Conservation (phyloP, 2,888 invertebrate species). For the Athalia cordata region DNA sequence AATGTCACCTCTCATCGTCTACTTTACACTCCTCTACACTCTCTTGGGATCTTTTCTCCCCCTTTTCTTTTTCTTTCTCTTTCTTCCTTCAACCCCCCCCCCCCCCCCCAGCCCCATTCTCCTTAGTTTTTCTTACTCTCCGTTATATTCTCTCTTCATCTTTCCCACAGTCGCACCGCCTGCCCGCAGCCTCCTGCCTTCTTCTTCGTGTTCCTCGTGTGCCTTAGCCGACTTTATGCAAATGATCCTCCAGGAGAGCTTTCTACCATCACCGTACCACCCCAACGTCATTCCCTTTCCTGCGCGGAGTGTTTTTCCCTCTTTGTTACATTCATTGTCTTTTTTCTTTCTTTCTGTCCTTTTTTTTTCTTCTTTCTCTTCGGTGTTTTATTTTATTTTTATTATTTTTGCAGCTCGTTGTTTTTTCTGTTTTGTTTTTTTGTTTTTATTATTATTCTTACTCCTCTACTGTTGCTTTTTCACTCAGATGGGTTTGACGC, state of each 20-base stretch:
- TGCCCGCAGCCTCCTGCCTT: background rate
- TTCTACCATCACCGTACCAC: constrained; percentile 17
- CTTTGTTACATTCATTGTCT: constrained; percentile 28
- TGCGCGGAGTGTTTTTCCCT: constrained; percentile 22
- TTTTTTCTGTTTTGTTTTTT: background rate
- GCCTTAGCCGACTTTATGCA: constrained; percentile 41
- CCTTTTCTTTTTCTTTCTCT: constrained; percentile 12
- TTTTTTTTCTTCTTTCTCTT: background rate
- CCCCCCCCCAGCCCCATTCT: background rate
- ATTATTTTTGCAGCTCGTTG: background rate
- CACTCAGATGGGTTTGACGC: constrained; percentile 25
- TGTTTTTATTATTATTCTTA: background rate
- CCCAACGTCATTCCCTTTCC: constrained; percentile 7
- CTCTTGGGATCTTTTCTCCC: constrained; percentile 24
- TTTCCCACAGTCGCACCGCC: constrained; percentile 10
- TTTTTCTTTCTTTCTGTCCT: background rate
- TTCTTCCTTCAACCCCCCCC: background rate
- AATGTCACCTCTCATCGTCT: constrained; percentile 40
- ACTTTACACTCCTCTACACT: constrained; percentile 41
- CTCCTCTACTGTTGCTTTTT: constrained; percentile 29
- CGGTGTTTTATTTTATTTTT: background rate
- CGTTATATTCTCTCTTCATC: constrained; percentile 22
- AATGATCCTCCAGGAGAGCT: constrained; percentile 40
- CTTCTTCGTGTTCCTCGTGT: constrained; percentile 23
- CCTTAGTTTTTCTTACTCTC: background rate